Evolutionary conservation across 2,797 vertebrate species (phyloP), one percentile per base, ranked within the genome.

Genomic region (Antennarius maculatus): DNA sequence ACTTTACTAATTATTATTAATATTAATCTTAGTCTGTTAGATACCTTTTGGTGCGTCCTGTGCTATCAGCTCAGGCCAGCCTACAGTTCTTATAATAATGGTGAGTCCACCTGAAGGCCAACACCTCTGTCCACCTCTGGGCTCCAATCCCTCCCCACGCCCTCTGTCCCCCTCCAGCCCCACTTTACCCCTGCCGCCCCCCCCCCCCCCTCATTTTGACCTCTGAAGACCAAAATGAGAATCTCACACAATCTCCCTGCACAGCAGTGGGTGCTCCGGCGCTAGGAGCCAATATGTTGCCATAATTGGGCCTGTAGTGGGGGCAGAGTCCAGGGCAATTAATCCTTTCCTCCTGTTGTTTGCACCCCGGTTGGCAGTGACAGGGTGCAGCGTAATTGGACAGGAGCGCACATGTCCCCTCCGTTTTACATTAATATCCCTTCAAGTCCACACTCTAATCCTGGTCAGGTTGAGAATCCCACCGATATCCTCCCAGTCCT

Each of bases 241-340:
- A 96, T 97, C 96, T 98, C 96, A 97, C 96, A 97, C 97, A 95
- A 97, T 97, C 96, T 96, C 95, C 95, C 95, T 94, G 94, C 96
- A 96, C 96, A 97, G 96, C 96, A 95, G 96, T 97, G 93, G 89
- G 89, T 95, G 92, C 95, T 93, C 94, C 94, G 95, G 94, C 86
- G 90, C 96, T 95, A 93, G 93, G 93, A 96, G 95, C 96, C 96
- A 97, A 97, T 96, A 95, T 96, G 95, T 94, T 95, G 95, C 95
- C 95, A 94, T 98, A 98, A 98, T 98, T 98, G 96, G 95, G 95
- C 93, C 95, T 95, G 93, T 95, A 96, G 95, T 93, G 93, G 95
- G 91, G 95, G 95, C 95, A 96, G 94, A 97, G 96, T 97, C 96
- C 96, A 96, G 96, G 95, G 96, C 97, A 98, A 99, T 99, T 99